Conservation (phyloP, 2,113 vertebrate genomes). For the Maccullochella peelii region DNA sequence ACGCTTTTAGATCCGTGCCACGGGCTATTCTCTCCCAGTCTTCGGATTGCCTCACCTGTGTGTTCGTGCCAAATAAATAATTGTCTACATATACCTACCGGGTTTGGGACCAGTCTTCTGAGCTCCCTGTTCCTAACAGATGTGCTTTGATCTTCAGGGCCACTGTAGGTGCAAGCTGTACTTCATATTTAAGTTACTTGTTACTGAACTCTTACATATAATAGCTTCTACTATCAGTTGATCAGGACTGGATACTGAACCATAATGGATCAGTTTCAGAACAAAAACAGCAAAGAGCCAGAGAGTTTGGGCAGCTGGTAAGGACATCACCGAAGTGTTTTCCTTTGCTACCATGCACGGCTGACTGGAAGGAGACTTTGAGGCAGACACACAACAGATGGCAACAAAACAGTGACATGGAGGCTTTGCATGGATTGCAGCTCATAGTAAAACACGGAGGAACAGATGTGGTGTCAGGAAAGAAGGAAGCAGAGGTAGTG, state of each 20-base stretch:
- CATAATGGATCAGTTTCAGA: background rate
- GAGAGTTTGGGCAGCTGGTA: background rate
- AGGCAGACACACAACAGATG: slow-evolving; percentile 42
- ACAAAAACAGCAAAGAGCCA: background rate
- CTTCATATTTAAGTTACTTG: background rate
- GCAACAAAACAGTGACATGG: slow-evolving; percentile 21
- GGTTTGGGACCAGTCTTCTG: too few relatives aligned
- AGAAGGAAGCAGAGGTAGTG: slow-evolving; percentile 54
- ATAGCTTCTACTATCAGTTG: background rate
- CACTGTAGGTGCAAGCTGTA: too few relatives aligned
- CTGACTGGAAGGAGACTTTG: slow-evolving; percentile 1
- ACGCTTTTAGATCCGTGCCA: too few relatives aligned
- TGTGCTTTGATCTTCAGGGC: too few relatives aligned
- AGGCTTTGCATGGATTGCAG: slow-evolving; percentile 22
- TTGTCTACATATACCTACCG: too few relatives aligned
- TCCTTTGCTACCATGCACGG: background rate
- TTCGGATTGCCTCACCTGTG: too few relatives aligned
- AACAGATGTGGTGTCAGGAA: slow-evolving; percentile 69
- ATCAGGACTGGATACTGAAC: background rate
- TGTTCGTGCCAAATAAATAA: too few relatives aligned
- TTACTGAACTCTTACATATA: background rate
- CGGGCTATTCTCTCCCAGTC: too few relatives aligned
- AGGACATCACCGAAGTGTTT: background rate
- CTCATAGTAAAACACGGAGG: slow-evolving; percentile 6
- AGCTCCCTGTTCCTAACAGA: too few relatives aligned